Conservation (phyloP, 2,797 vertebrate genomes). For the Sarcoramphus papa region DNA sequence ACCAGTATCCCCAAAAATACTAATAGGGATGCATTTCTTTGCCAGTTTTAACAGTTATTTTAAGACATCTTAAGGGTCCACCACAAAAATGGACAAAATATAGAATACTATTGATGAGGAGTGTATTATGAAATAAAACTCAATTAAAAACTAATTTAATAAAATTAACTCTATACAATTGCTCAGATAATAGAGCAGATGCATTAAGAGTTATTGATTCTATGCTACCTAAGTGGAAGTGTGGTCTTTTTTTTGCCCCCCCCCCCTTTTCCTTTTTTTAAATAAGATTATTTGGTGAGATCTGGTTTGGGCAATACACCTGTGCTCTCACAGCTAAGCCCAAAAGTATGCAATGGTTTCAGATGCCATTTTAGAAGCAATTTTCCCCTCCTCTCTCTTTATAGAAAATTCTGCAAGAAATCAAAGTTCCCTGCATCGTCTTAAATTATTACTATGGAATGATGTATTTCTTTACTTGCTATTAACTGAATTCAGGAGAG, state of each 20-base stretch:
- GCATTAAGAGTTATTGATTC: not conserved
- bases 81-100: slow-evolving; percentile 38
- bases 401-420: not conserved
- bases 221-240: not conserved
- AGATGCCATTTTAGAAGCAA: not conserved
- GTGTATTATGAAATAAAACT: not conserved
- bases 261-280: not conserved
- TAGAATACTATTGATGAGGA: slow-evolving; percentile 38
- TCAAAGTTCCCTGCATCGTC: not conserved
- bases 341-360: not conserved
- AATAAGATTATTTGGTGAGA: not conserved
- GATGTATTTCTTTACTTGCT: not conserved
- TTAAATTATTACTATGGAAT: not conserved
- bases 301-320: not conserved
- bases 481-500: not conserved
- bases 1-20: slow-evolving; percentile 63
- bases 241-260: rapidly evolving
- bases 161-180: slow-evolving; percentile 5
- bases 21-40: slow-evolving; percentile 60
- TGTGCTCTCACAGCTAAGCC: not conserved
- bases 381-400: not conserved
- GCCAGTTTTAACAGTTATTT: slow-evolving; percentile 55
- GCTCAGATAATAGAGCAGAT: slow-evolving; percentile 44
- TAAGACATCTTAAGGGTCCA: slow-evolving; percentile 14
- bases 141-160: not conserved